Percentiles rank a stretch among this genome's conserved stretches.
phyloP scores from a whole-genome alignment of 2,888 invertebrate genomes.

The Anthrax anthrax region DNA sequence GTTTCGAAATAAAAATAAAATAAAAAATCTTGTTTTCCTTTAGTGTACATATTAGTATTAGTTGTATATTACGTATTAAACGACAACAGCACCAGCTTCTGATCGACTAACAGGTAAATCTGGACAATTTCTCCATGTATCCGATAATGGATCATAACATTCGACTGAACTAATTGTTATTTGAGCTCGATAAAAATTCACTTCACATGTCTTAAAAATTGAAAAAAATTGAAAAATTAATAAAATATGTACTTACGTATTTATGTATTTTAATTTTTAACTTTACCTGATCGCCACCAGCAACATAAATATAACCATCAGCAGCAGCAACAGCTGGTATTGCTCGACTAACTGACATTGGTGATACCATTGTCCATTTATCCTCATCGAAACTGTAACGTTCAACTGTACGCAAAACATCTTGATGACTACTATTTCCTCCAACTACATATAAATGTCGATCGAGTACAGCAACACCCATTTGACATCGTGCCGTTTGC shows the following conservation, averaged over 20 bases:
- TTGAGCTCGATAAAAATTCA: slow-evolving; percentile 71
- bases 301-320: slow-evolving; percentile 67
- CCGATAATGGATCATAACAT: slow-evolving; percentile 64
- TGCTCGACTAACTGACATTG: slow-evolving; percentile 59
- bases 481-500: slow-evolving; percentile 71
- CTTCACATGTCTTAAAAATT: slow-evolving; percentile 45
- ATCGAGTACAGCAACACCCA: slow-evolving; percentile 76
- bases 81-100: slow-evolving; percentile 75
- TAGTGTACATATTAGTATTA: too few species aligned
- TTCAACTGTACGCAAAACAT: slow-evolving; percentile 67
- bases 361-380: slow-evolving; percentile 62
- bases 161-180: slow-evolving; percentile 73
- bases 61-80: slow-evolving; percentile 35
- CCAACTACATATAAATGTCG: slow-evolving; percentile 77
- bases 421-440: slow-evolving; percentile 68
- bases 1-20: too few species aligned
- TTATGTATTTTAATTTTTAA: too few species aligned
- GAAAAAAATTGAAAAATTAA: neutral
- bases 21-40: too few species aligned
- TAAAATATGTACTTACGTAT: too few species aligned
- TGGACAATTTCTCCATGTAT: slow-evolving; percentile 65
- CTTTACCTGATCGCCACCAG: slow-evolving; percentile 61
- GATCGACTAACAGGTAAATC: slow-evolving; percentile 71
- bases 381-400: slow-evolving; percentile 40
- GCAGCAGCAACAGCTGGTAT: slow-evolving; percentile 76